Base-by-base conservation (phyloP, 2,113 vertebrate species). In the Lucifuga dentata region DNA sequence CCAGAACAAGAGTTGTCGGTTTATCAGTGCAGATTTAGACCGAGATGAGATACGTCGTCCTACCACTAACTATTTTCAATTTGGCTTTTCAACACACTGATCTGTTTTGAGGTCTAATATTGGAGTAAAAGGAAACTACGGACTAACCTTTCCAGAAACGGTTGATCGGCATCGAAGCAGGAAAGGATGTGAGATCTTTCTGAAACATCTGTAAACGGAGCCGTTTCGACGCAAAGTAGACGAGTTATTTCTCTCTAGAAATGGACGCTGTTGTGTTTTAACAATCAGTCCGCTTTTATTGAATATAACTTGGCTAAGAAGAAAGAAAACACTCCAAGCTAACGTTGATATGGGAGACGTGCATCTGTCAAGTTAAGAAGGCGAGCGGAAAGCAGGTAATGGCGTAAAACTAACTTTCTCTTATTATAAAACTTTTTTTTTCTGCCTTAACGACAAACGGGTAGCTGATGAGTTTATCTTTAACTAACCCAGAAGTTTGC, bases 21-120 rank as follows among this genome's bases (percentile, higher is more conserved):
- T 92, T 84, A 92, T 92, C 92, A 84, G 77, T 50, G 46, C 59
- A 88, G 89, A 92, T 91, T 83, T 72, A 56, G 68, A 70, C 71
- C 17, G 41, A 91, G 92, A 93, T 92, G 82, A 85, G 85, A 83
- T 87, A 73, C 3, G 61, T 2, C 29, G 11, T 6, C 58, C 19
- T 44, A 2, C 3, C 13, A 8, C 17, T 23, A 29, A 13, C 11
- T 12, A 2, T 35, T 32, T 16, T 2, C 10, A 19, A 23, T 16
- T 17, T n/a, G n/a, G n/a, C 38, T 16, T 16, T 7, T 35, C 10
- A 8, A n/a, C n/a, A n/a, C n/a, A n/a, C n/a, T n/a, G 3, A 13
- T 17, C 36, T 20, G 17, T 29, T 44, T 45, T 9, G 0, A 15
- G 7, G 44, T 19, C 40, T n/a, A 33, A 24, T 43, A 33, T 64